Conservation (phyloP, 1,140 invertebrate genomes). For the Drosophila santomea region DNA sequence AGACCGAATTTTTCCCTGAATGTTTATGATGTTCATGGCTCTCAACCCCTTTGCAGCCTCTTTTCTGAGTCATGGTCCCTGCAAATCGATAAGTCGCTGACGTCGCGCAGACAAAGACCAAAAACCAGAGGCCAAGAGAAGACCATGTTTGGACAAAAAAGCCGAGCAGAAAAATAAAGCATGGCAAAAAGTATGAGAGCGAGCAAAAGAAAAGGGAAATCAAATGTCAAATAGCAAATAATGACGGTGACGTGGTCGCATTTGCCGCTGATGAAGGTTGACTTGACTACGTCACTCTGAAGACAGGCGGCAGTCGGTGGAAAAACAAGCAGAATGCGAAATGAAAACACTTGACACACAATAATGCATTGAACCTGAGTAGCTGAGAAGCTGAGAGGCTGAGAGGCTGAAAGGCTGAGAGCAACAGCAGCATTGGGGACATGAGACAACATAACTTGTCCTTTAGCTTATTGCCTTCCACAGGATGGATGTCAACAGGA, state of each 20-base stretch:
- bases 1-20: constrained; percentile 10
- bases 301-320: constrained; percentile 24
- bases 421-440: constrained; percentile 16
- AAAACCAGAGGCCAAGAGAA: constrained; percentile 51
- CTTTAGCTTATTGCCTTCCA: constrained; percentile 63
- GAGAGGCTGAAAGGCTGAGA: constrained; percentile 7
- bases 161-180: constrained; percentile 26
- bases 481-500: constrained; percentile 46
- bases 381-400: constrained; percentile 2
- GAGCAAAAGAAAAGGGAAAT: constrained; percentile 56
- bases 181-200: neutral
- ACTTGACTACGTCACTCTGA: constrained; percentile 56
- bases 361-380: constrained; percentile 74
- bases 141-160: constrained; percentile 56
- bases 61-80: constrained; percentile 74
- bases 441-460: constrained; percentile 67
- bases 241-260: constrained; percentile 66
- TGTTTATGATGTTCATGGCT: neutral
- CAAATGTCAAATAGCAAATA: constrained; percentile 78
- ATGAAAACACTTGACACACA: constrained; percentile 71
- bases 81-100: constrained; percentile 74
- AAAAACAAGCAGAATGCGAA: constrained; percentile 44
- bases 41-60: constrained; percentile 31
- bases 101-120: constrained; percentile 61
- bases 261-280: constrained; percentile 65